Evolutionary conservation across 2,797 vertebrate genomes (phyloP), one percentile per base, ranked within the genome.

Genomic region (Sebastiscus tertius): DNA sequence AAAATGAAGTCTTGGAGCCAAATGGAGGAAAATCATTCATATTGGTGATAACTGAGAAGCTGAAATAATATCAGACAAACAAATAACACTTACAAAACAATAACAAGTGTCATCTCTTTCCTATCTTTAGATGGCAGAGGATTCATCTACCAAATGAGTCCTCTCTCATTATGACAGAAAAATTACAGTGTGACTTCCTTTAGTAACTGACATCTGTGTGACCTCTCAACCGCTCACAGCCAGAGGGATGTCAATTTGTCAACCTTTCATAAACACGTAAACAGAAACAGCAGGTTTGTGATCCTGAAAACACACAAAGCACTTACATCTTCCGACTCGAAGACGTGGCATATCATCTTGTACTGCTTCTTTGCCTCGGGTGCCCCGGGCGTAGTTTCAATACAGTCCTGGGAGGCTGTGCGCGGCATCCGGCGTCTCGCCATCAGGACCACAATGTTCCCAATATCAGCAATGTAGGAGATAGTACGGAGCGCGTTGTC

Each of bases 301-400:
- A 75, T 52, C 56, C 12, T 20, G 13, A 65, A 56, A 46, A 64
- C 46, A 34, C 56, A 61, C 26, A 26, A 59, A 66, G 31, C 65
- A 97, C 99, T 98, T 93, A 99, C 99, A 59, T 99, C 99, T 88
- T 99, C 99, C 0, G 99, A 99, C 86, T 99, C 99, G 22, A 99
- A 99, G 90, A 99, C 99, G 0, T 99, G 99, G 92, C 99, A 99
- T 81, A 99, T 98, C 99, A 99, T 99, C 95, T 99, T 99, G 93
- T 99, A 99, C 92, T 99, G 99, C 85, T 99, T 99, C 96, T 97
- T 98, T 26, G 96, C 97, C 89, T 99, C 98, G 1, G 97, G 96
- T 1, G 97, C 97, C 0, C 98, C 98, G 0, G 98, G 98, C 0
- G 98, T 99, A n/a, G 97, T 99, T 89, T 99, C 99, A 0, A 99